Evolutionary conservation across 2,113 vertebrate genomes (phyloP).

Genomic region (Pterocles burchelli): DNA sequence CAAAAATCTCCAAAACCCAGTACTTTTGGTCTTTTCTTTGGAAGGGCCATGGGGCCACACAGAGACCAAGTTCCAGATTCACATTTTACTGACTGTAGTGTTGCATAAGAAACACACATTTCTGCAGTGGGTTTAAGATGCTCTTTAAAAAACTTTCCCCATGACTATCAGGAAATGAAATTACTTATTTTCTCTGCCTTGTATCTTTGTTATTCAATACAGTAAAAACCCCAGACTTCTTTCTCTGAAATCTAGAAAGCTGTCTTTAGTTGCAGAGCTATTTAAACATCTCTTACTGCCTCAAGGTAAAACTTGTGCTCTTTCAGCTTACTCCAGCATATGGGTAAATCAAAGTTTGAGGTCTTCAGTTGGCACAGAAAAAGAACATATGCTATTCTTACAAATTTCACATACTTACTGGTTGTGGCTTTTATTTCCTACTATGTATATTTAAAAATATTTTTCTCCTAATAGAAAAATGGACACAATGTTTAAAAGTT

Average conservation of each 20-base stretch:
- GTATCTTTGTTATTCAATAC: background rate
- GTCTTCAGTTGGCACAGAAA: constrained; percentile 55
- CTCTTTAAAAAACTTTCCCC: background rate
- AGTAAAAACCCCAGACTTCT: background rate
- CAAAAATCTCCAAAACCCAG: background rate
- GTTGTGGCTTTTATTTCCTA: constrained; percentile 35
- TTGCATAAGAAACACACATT: background rate
- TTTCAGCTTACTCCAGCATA: constrained; percentile 54
- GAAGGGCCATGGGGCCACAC: background rate
- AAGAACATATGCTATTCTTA: constrained; percentile 66
- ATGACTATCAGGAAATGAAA: background rate
- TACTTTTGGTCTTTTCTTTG: background rate
- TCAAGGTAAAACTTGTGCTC: constrained; percentile 58
- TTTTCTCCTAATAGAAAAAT: background rate
- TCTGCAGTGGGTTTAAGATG: background rate
- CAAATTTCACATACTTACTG: constrained; percentile 33
- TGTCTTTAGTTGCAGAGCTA: constrained; percentile 35
- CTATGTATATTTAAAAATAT: background rate
- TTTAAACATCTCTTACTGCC: constrained; percentile 45
- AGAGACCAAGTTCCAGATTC: background rate
- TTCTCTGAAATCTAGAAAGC: constrained; percentile 40
- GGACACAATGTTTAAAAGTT: constrained; percentile 5
- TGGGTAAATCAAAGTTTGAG: constrained; percentile 61
- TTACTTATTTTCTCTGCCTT: background rate
- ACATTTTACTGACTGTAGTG: background rate